Conservation (phyloP, 2,888 invertebrate genomes). For the Acanthosepion pharaonis region DNA sequence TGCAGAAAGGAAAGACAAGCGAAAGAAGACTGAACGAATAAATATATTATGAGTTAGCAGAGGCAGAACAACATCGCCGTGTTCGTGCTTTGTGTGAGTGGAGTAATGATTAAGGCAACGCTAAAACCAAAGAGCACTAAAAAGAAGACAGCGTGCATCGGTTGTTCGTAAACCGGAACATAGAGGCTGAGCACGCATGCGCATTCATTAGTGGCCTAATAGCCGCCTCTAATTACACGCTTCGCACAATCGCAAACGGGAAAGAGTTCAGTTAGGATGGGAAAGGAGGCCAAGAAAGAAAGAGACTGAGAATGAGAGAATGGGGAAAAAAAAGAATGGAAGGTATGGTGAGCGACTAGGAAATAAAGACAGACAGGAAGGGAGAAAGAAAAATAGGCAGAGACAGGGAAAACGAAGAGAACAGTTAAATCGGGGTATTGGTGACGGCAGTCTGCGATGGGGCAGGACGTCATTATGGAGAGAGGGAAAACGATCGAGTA, state of each 20-base stretch:
- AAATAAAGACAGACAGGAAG: background rate
- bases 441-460: background rate
- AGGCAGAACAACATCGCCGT: too few relatives aligned
- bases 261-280: background rate
- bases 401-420: background rate
- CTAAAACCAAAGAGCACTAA: background rate
- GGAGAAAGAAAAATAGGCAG: background rate
- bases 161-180: background rate
- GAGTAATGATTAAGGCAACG: too few relatives aligned
- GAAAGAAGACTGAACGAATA: too few relatives aligned
- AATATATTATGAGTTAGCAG: too few relatives aligned
- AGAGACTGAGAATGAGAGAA: background rate
- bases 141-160: background rate
- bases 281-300: background rate
- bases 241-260: background rate
- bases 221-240: background rate
- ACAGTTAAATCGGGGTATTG: background rate
- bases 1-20: too few relatives aligned
- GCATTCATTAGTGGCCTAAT: conserved; percentile 22
- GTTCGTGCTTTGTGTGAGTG: too few relatives aligned
- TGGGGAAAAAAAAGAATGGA: background rate
- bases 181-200: background rate
- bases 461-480: background rate
- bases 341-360: too few relatives aligned
- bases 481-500: background rate